Conservation (phyloP, 1,140 invertebrate genomes). For the Heliconius hermathena region DNA sequence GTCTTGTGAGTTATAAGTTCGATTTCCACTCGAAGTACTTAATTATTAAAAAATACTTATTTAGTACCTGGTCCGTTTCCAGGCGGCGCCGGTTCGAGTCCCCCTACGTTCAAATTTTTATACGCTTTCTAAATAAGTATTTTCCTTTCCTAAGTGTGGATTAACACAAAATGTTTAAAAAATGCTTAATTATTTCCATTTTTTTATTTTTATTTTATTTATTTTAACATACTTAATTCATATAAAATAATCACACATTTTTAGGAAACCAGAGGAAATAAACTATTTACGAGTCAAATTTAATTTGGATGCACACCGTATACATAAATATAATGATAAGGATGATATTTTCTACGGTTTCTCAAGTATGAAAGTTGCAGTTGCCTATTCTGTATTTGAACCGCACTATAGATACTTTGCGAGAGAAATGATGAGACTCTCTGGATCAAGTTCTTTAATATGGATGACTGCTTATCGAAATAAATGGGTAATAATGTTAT, state of each 20-base stretch:
- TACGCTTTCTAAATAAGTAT: no score
- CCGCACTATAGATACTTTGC: constrained; percentile 64
- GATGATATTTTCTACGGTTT: constrained; percentile 48
- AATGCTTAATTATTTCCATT: no score
- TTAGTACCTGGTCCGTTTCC: no score
- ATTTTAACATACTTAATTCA: no score
- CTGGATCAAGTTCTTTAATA: constrained; percentile 53
- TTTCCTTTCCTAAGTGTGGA: no score
- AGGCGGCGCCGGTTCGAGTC: no score
- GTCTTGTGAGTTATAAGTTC: no score
- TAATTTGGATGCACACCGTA: constrained; percentile 55
- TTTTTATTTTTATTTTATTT: no score
- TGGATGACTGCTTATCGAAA: constrained; percentile 71
- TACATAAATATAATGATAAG: constrained; percentile 56
- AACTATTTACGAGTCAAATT: constrained; percentile 58
- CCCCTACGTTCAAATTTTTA: no score
- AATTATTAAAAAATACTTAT: no score
- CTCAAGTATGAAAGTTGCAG: constrained; percentile 50
- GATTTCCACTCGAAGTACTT: no score
- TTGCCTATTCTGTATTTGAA: constrained; percentile 64
- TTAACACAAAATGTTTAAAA: no score
- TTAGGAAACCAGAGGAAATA: constrained; percentile 60
- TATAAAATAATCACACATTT: constrained; percentile 5
- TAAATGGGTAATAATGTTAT: constrained; percentile 59
- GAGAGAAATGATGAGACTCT: constrained; percentile 67